Evolutionary conservation across 2,797 vertebrate genomes (phyloP), one percentile per base, ranked within the genome.

Genomic region (Vultur gryphus): DNA sequence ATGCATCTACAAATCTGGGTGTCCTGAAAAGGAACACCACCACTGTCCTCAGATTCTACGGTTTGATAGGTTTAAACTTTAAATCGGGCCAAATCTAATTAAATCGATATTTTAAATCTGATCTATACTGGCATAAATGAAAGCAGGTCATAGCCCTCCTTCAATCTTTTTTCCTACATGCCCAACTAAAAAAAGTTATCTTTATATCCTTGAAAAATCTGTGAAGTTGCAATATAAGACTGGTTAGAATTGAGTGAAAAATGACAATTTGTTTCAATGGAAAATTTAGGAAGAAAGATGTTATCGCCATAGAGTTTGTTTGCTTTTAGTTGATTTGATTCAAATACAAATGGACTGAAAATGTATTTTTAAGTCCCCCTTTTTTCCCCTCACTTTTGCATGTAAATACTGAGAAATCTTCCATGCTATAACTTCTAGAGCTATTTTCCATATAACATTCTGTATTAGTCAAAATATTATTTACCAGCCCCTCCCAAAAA

Each of bases 11-110:
- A 58, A 24, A 35, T 33, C 66, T 82, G 54, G 18, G 33, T 54
- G 62, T 72, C 44, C 78, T 81, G 28, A 52, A 88, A 54, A 71
- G 39, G 19, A 77, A 3, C 39, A 80, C 5, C 77, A 48, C 21
- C 73, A 15, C 19, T 55, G 48, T 48, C 83, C 76, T 86, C 48
- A 93, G n/a, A 21, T 44, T 20, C 59, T 48, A 52, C 1, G 2
- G 16, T 44, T 52, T 67, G n/a, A 24, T 52, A 37, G 12, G 57
- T 33, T 90, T 57, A 25, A 96, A 51, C 55, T 55, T 84, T 23
- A 88, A 92, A 96, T 52, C 2, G 1, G 84, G 94, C 10, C 84
- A 95, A 75, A 95, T 67, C 83, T 87, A 95, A 93, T 94, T 95
- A 96, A 94, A 89, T 71, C 5, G 2, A 29, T 95, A 87, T 76